Evolutionary conservation across 2,888 invertebrate genomes (phyloP), one percentile per base, ranked within the genome.

Genomic region (Trachelus tabidus): DNA sequence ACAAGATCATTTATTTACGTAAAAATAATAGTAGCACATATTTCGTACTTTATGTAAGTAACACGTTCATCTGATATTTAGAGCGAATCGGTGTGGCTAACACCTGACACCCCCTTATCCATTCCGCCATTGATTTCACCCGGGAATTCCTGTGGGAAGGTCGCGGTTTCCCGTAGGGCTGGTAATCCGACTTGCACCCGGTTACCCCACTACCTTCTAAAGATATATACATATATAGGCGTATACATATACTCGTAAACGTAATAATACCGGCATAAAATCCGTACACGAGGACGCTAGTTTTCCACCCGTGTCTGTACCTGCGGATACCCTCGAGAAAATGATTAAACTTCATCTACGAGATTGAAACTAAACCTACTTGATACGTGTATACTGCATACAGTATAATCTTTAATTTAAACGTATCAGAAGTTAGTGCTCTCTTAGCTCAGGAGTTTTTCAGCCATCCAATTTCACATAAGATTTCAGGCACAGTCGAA

Each of bases 91-190:
- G 9, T 23, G 9, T 23, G 23, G 2, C 56, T 56, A 56, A 56
- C 56, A 56, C 56, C 56, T 56, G 56, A 56, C 23, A 56, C 23
- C 23, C 56, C 23, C 56, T 56, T 56, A 56, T 56, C 56, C 56
- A 56, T 56, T 56, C 56, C 23, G 23, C 9, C 56, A 56, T 56
- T 56, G 56, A 56, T 56, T 56, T 56, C 56, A 86, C 82, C 79
- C 78, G 81, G 74, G 83, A 84, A 86, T 84, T 84, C 81, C 81
- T 77, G 82, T 81, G 73, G 83, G 82, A 86, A 86, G 83, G 84
- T 86, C 85, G 77, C 81, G 83, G 80, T 82, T 83, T 82, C 79
- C 79, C 79, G 76, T 69, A 75, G 73, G 73, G 75, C 78, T 75
- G 74, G 73, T 85, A 85, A 86, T 84, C 82, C 83, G 9, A 23